A percentile compares a stretch with the other conserved stretches of the same genome.
Conservation (phyloP, 2,888 invertebrate species). For the Caenorhabditis drosophilae region DNA sequence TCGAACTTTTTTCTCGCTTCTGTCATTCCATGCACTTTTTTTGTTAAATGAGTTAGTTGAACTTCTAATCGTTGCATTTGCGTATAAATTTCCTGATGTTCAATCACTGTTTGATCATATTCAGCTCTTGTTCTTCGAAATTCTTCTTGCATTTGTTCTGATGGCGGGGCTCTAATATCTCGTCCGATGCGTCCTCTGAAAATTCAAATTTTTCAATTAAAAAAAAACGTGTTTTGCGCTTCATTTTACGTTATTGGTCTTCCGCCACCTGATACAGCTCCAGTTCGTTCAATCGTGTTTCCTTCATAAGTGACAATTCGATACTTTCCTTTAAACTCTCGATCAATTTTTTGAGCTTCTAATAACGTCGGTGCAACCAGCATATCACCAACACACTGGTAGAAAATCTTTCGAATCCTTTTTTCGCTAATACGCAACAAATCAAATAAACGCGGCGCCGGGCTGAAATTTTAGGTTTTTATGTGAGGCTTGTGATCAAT, state of each 20-base stretch:
- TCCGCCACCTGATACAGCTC: conserved; percentile 96
- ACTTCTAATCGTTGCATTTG: not conserved
- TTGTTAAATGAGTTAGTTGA: not conserved
- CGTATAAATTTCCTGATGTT: not conserved
- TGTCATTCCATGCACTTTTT: conserved; percentile 1
- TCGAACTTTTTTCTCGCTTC: not conserved
- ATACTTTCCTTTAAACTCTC: not conserved
- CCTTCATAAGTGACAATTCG: conserved; percentile 80
- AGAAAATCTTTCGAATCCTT: conserved; percentile 78
- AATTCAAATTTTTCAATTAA: conserved; percentile 75
- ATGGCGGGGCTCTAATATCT: not conserved
- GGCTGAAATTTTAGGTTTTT: conserved; percentile 1
- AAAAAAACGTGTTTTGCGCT: too few relatives aligned
- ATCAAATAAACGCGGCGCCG: conserved; percentile 83
- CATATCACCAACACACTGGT: conserved; percentile 84
- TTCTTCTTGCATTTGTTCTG: not conserved
- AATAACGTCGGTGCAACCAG: conserved; percentile 83
- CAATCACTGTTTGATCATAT: not conserved
- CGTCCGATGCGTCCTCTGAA: not conserved
- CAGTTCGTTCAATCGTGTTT: conserved; percentile 84
- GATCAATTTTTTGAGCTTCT: conserved; percentile 75
- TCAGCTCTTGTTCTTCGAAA: not conserved
- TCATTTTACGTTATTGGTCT: conserved; percentile 64
- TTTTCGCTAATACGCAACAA: conserved; percentile 79
- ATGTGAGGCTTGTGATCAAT: too few relatives aligned